phyloP scores from a whole-genome alignment of 1,140 invertebrate species.

The Heliconius melpomene region DNA sequence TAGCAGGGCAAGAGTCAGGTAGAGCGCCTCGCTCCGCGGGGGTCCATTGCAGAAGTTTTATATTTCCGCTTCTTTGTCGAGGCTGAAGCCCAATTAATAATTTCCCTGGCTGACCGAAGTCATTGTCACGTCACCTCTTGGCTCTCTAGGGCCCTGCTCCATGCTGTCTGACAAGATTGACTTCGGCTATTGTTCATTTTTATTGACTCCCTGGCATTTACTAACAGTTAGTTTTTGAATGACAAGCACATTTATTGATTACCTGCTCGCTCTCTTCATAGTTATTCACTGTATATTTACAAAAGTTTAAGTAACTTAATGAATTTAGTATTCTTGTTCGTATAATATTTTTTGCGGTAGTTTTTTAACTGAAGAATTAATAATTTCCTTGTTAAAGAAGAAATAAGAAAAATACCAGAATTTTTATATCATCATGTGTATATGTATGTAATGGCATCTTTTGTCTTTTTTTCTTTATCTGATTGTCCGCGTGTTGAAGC shows the following conservation, averaged over 20 bases:
- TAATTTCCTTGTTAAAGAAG: constrained; percentile 33
- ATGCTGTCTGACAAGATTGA: constrained; percentile 73
- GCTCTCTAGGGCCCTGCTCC: constrained; percentile 47
- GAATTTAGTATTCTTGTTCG: neutral
- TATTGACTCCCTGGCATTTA: constrained; percentile 62
- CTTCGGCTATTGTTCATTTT: constrained; percentile 72
- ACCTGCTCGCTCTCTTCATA: constrained; percentile 32
- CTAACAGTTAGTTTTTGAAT: constrained; percentile 51
- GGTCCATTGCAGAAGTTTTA: constrained; percentile 75
- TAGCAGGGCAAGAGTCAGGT: constrained; percentile 78
- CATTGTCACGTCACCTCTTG: constrained; percentile 64
- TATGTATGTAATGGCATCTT: constrained; percentile 44
- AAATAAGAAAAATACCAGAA: constrained; percentile 21
- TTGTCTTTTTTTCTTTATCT: constrained; percentile 58
- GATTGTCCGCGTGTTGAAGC: constrained; percentile 51
- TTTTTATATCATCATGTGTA: constrained; percentile 27
- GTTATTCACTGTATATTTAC: constrained; percentile 20
- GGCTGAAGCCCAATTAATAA: constrained; percentile 75
- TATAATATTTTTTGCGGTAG: constrained; percentile 1
- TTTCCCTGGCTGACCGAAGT: constrained; percentile 76
- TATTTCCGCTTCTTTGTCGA: constrained; percentile 80
- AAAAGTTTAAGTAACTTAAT: neutral
- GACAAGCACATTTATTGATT: constrained; percentile 54
- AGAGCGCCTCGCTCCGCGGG: constrained; percentile 69
- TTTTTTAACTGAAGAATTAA: constrained; percentile 15